Percentiles rank a stretch among this genome's conserved stretches.
Conservation (phyloP, 2,113 vertebrate genomes). For the Megaleporinus macrocephalus region DNA sequence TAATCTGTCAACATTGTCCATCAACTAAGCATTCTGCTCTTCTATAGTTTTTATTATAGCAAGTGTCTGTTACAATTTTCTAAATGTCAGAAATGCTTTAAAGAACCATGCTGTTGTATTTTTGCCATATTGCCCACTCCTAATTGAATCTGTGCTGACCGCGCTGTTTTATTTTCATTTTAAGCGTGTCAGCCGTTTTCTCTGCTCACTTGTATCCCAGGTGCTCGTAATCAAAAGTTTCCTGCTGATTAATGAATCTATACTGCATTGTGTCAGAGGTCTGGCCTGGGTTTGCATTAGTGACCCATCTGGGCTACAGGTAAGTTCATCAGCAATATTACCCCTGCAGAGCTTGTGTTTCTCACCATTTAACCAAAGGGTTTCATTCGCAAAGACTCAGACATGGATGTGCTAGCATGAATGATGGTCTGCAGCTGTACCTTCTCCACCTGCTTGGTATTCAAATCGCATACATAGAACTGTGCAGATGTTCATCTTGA, state of each 20-base stretch:
- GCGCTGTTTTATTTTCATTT: conserved; percentile 20
- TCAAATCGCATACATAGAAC: conserved; percentile 56
- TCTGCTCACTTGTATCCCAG: neutral
- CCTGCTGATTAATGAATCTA: conserved; percentile 30
- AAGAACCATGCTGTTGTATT: neutral
- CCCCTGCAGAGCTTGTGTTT: neutral
- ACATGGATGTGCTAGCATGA: conserved; percentile 7
- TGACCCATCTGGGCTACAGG: conserved; percentile 13
- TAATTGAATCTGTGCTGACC: neutral
- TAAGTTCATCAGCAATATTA: neutral
- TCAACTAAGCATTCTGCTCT: too few species aligned
- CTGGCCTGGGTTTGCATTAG: neutral
- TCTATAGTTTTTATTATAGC: too few species aligned
- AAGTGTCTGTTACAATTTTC: too few species aligned
- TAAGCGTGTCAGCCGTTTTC: neutral
- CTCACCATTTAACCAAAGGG: conserved; percentile 5
- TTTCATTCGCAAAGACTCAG: conserved; percentile 16
- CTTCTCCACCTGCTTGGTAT: conserved; percentile 61
- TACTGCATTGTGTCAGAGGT: neutral
- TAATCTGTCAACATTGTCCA: too few species aligned
- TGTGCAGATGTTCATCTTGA: conserved; percentile 54
- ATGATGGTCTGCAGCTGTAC: conserved; percentile 43
- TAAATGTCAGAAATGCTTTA: neutral
- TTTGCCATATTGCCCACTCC: neutral
- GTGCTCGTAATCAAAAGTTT: conserved; percentile 13